A percentile compares a stretch with the other conserved stretches of the same genome.
Evolutionary conservation across 2,888 invertebrate genomes (phyloP).

Genomic region (Cheilosia scutellata): DNA sequence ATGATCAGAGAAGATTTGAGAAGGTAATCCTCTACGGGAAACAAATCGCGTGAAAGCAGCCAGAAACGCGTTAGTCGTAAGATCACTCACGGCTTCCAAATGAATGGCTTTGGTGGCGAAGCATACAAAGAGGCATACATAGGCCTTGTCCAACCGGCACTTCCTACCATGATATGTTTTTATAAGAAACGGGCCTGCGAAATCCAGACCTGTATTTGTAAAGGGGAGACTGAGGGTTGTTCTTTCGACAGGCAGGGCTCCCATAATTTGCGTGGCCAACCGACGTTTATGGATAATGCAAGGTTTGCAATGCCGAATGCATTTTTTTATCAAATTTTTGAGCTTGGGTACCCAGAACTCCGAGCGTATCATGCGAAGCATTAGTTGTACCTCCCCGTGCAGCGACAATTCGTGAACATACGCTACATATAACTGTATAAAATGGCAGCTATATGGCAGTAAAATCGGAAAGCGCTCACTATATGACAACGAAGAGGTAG

Average conservation of each 20-base stretch:
- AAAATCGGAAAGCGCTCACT: conserved; percentile 17
- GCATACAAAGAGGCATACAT: conserved; percentile 30
- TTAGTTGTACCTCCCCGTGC: conserved; percentile 14
- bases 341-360: conserved; percentile 19
- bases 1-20: not conserved
- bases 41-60: not conserved
- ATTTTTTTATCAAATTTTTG: conserved; percentile 10
- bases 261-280: not conserved
- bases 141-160: not conserved
- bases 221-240: not conserved
- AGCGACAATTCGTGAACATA: conserved; percentile 1
- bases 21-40: not conserved
- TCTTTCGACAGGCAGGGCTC: conserved; percentile 1
- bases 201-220: not conserved
- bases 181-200: not conserved
- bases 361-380: conserved; percentile 15
- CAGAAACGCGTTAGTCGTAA: conserved; percentile 25
- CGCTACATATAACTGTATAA: not conserved
- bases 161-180: not conserved
- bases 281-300: not conserved
- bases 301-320: not conserved
- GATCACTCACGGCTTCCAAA: conserved; percentile 26
- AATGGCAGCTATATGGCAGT: not conserved
- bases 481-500: conserved; percentile 13
- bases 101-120: conserved; percentile 32